phyloP scores from a whole-genome alignment of 1,140 invertebrate genomes.

The Drosophila mauritiana region DNA sequence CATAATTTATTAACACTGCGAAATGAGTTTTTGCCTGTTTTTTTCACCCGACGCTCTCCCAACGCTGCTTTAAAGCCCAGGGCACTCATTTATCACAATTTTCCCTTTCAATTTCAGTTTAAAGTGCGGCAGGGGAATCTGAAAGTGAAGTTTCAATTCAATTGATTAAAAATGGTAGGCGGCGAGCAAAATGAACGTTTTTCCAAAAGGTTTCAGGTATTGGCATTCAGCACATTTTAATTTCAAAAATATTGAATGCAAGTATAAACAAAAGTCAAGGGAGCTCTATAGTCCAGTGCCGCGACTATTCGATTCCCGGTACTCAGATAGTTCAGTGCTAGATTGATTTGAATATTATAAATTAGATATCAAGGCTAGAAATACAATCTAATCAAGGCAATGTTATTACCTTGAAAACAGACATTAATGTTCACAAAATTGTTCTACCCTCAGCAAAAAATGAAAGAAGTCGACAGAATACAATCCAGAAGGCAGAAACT shows the following conservation, averaged over 20 bases:
- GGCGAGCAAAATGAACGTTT: not conserved
- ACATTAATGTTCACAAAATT: not conserved
- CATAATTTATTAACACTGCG: constrained; percentile 77
- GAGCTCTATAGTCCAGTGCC: too few species aligned
- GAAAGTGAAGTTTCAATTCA: constrained; percentile 15
- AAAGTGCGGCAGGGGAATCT: constrained; percentile 28
- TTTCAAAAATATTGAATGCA: too few species aligned
- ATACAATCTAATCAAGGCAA: not conserved
- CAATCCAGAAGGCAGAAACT: constrained; percentile 5
- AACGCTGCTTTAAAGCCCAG: constrained; percentile 57
- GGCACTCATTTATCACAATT: constrained; percentile 72
- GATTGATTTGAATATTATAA: too few species aligned
- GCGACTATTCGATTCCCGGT: too few species aligned
- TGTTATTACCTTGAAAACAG: not conserved
- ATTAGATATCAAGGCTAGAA: too few species aligned
- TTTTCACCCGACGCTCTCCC: constrained; percentile 10
- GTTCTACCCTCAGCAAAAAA: not conserved
- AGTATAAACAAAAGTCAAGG: too few species aligned
- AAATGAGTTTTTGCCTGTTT: constrained; percentile 72
- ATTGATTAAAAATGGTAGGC: constrained; percentile 28
- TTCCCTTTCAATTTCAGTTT: constrained; percentile 58
- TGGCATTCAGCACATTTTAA: too few species aligned
- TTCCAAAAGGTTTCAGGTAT: not conserved
- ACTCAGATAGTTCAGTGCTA: too few species aligned
- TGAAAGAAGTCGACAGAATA: not conserved